Evolutionary conservation across 1,140 invertebrate genomes (phyloP).

Genomic region (Heliconius hewitsoni): DNA sequence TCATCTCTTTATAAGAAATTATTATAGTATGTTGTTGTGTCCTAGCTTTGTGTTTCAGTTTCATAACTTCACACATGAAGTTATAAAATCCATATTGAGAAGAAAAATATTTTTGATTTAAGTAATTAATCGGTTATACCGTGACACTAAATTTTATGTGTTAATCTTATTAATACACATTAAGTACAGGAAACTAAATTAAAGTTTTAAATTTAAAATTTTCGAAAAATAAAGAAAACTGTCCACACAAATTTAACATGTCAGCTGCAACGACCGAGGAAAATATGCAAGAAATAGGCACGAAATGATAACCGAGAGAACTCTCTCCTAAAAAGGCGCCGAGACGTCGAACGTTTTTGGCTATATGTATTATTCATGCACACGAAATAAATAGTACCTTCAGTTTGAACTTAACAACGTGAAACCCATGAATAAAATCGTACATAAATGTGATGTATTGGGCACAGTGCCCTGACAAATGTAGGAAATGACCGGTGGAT

Average conservation of each 20-base stretch:
- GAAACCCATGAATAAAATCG: slow-evolving; percentile 43
- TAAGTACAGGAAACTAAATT: no score
- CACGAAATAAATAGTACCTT: slow-evolving; percentile 55
- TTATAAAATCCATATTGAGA: no score
- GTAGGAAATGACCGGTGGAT: slow-evolving; percentile 20
- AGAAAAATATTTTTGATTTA: no score
- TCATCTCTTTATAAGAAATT: not conserved
- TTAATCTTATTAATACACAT: no score
- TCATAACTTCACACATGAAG: no score
- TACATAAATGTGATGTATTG: slow-evolving; percentile 40
- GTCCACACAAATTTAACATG: slow-evolving; percentile 17
- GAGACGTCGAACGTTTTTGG: slow-evolving; percentile 51
- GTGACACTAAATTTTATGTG: no score
- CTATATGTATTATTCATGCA: slow-evolving; percentile 66
- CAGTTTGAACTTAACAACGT: slow-evolving; percentile 42
- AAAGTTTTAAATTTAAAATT: not conserved
- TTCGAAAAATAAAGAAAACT: not conserved
- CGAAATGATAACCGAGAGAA: slow-evolving; percentile 26
- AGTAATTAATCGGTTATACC: no score
- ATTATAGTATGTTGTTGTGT: not conserved
- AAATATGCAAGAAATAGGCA: slow-evolving; percentile 34
- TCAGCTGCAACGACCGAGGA: slow-evolving; percentile 26
- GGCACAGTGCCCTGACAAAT: slow-evolving; percentile 33
- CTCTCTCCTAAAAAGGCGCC: slow-evolving; percentile 48
- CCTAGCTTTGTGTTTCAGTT: not conserved